Base-by-base conservation (phyloP, 2,888 invertebrate genomes). In the Harmothoe impar region DNA sequence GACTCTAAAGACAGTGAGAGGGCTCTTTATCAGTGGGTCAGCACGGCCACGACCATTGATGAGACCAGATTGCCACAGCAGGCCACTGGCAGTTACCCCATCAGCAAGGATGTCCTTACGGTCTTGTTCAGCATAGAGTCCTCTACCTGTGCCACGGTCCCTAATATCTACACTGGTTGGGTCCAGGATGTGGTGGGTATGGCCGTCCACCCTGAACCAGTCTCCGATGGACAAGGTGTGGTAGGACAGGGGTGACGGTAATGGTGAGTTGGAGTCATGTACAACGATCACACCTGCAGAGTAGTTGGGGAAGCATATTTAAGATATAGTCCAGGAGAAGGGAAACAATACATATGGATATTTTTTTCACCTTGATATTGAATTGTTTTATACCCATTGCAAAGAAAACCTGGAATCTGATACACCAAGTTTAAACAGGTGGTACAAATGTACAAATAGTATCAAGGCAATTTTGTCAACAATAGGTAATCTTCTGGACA, bases 31-130 rank as follows among this genome's bases (percentile, higher is more conserved):
- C 29, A 92, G 81, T 31, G 3, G 7, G 17, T 72, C 17, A 15
- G 5, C 0, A 10, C 94, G 91, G 0, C 94, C 94, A 25, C 92
- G 89, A 0, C 94, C 94, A 89, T 94, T 94, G 62, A 94, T 93
- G 25, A 94, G 89, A 0, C 92, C 93, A 0, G 94, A 93, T 0
- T 23, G 0, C 43, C 31, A 90, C 17, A 0, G 0, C 7, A 90
- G 3, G 17, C 29, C 56, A 0, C 81, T 25, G 5, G 1, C 29
- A 0, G 3, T 25, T 7, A 29, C 72, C 25, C 72, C 72, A 54
- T 86, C 86, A 23, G 1, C 10, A 0, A 29, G 29, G 54, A 17
- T 52, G 31, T 86, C 86, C 25, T 10, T 43, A 3, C 3, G 10
- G 10, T 10, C 5, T 43, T 3, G 43, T 3, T 43, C 5, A 7